Evolutionary conservation across 2,797 vertebrate genomes (phyloP), one percentile per base, ranked within the genome.

Genomic region (Catamblyrhynchus diadema): DNA sequence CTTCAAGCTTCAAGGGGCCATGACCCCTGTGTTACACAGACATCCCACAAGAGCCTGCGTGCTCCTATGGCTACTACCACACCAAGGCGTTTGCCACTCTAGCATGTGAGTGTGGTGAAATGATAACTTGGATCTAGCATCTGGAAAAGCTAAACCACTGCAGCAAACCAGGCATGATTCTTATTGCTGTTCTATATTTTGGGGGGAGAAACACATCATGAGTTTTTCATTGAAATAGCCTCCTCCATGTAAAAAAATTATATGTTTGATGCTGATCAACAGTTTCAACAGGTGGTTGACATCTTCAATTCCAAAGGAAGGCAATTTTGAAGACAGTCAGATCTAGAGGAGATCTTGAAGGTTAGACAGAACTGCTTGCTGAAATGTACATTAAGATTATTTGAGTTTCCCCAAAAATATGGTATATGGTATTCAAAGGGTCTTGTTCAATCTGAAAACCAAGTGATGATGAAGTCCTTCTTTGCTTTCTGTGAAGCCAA

Each of bases 241-340:
- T 85, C 35, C 10, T 9, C 15, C 24, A 27, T 0, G 1, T 56
- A n/a, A 89, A 78, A 92, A 27, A 6, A 72, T 25, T 10, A 8
- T 19, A 39, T 9, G 5, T 4, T 27, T 71, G 53, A 59, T 8
- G 41, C 4, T n/a, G 41, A 83, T 67, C n/a, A 48, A 23, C 14
- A n/a, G 24, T n/a, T 47, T 41, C 19, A 61, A 41, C 27, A 47
- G 33, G 4, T 35, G 7, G 18, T 6, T 41, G 33, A 59, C 9
- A 74, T 32, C 37, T 71, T 66, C 72, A 72, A 10, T 90, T 90
- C 86, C 72, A 94, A 89, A 81, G 37, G 24, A 60, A 88, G 23
- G 15, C 12, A 75, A 69, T 9, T 62, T 73, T 66, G 37, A 80
- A 37, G 27, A 86, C 17, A 48, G 22, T 67, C 33, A 75, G 21